phyloP scores from a whole-genome alignment of 2,113 vertebrate genomes.

The Poecile atricapillus region DNA sequence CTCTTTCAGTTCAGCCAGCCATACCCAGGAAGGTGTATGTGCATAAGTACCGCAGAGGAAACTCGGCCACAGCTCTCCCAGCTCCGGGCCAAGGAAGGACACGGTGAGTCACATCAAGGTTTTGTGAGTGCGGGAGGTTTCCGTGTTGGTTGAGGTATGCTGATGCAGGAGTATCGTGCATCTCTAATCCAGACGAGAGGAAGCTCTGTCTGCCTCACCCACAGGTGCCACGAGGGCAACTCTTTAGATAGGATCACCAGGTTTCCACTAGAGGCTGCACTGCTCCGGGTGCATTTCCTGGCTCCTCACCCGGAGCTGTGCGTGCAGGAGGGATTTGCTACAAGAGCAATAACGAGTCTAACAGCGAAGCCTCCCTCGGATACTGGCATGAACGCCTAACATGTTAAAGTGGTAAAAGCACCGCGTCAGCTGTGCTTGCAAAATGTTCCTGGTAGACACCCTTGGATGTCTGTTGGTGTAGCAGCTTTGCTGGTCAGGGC shows the following conservation, averaged over 20 bases:
- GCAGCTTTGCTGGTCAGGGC: neutral
- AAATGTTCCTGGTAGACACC: neutral
- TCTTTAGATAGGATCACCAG: neutral
- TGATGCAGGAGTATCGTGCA: neutral
- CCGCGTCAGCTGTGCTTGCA: fast-evolving
- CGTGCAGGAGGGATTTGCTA: neutral
- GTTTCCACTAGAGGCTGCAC: constrained; percentile 47
- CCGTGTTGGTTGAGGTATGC: neutral
- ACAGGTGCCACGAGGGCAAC: neutral
- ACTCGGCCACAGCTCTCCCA: neutral
- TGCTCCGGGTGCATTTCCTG: neutral
- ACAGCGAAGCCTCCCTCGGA: neutral
- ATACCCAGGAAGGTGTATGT: neutral
- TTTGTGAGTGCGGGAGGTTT: neutral
- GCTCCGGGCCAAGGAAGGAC: neutral
- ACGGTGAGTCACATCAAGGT: neutral
- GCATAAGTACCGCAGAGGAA: fast-evolving
- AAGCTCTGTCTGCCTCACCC: neutral
- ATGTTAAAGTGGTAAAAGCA: neutral
- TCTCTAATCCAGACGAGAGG: neutral
- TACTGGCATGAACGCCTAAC: neutral
- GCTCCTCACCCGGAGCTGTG: neutral
- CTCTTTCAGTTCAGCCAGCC: neutral
- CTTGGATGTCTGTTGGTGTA: neutral
- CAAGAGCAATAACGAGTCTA: neutral